Evolutionary conservation across 2,888 invertebrate species (phyloP), one percentile per base, ranked within the genome.

Genomic region (Itoplectis maculator): DNA sequence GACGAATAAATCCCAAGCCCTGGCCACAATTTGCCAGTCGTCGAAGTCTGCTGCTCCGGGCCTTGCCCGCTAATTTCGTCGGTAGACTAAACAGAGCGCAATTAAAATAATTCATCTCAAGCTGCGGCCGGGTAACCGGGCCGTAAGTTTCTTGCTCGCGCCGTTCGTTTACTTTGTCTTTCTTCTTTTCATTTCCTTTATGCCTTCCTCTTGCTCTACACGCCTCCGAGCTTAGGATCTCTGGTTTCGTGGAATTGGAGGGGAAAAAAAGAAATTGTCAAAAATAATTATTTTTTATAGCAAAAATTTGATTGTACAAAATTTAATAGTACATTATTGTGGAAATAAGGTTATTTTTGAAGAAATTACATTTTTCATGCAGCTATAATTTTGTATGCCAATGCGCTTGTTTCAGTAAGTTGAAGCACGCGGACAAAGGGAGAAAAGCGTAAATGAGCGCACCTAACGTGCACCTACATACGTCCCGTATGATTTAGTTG

Each of bases 51-150:
- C 11, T 54, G 84, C 80, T 79, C 80, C 77, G 84, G 79, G 82
- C 79, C 85, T 84, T 84, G 79, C 81, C 83, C 86, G 86, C 85
- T 85, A 86, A 87, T 87, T 86, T 86, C 82, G 85, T 85, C 82
- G 82, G 86, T 85, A 86, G 86, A 87, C 86, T 86, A 87, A 87
- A 87, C 88, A 86, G 79, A 82, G 84, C 81, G 86, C 84, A 85
- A 86, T 86, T 84, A 86, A 87, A 87, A 87, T 86, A 87, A 88
- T 87, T 87, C 83, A 86, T 87, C 86, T 85, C 83, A 56, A 77
- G 83, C 66, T 75, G n/a, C n/a, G 84, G n/a, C 23, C 42, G 69
- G 23, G 15, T 45, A 66, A 75, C 73, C 69, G 49, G 40, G 29
- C 63, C 45, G 70, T 15, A 56, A 70, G 42, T 61, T 56, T 69